Base-by-base conservation (phyloP, 2,888 invertebrate species). In the Leptogaster cylindrica region DNA sequence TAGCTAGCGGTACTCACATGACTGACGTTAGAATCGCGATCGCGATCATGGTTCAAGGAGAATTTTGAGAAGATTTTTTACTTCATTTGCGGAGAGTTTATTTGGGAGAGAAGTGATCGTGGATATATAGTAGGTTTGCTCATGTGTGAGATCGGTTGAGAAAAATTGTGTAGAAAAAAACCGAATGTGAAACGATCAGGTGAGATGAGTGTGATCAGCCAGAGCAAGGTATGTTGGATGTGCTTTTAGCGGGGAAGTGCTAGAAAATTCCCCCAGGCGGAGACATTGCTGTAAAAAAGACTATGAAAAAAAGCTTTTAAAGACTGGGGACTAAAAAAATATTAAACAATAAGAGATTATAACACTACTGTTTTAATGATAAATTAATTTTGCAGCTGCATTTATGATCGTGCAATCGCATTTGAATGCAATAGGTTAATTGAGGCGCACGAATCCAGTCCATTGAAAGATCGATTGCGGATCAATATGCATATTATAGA, bases 1-100 rank as follows among this genome's bases (percentile, higher is more conserved):
- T 52, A 52, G 31, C 2, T 52, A 52, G 52, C 52, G 33, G 52
- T 52, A 33, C 52, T 52, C 52, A 52, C 52, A 52, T 52, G 52
- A 52, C 52, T 52, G 52, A 18, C 3, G 52, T 8, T 18, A 31
- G 31, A 16, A 31, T 16, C 46, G 20, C 16, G 46, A 46, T 46
- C 46, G 7, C 10, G 3, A 16, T 12, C 23, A 25, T 23, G n/a
- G n/a, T 12, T 25, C 20, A 16, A 8, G 46, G 46, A 46, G 46
- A 46, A 18, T 10, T 46, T 14, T 20, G 44, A 44, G 44, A 41
- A 18, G 10, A n/a, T n/a, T n/a, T n/a, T n/a, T n/a, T n/a, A n/a
- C n/a, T n/a, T n/a, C n/a, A n/a, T n/a, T n/a, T n/a, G n/a, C n/a
- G n/a, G n/a, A n/a, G n/a, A n/a, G 6, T 31, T 1, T 6, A 31